These are phyloP conservation scores for Adineta ricciae DNA, from an alignment of 2,888 invertebrate species.

Conservation along the genomic window DNA sequence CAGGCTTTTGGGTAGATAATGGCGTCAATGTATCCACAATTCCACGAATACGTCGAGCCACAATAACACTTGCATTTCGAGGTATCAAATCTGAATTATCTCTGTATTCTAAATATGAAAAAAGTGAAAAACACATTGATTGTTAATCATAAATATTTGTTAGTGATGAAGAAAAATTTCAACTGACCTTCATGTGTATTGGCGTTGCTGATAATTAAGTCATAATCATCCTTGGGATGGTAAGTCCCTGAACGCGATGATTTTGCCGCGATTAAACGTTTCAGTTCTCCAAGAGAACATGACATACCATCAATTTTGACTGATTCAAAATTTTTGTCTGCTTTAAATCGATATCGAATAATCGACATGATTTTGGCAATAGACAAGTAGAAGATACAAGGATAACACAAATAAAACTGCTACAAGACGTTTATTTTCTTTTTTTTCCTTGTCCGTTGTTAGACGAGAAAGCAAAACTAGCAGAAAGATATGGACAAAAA, in stretches of 20 bases:
- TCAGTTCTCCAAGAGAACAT: constrained; percentile 85
- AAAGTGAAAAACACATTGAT: constrained; percentile 31
- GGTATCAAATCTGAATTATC: constrained; percentile 82
- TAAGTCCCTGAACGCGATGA: background rate
- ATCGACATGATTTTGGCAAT: constrained; percentile 56
- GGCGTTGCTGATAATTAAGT: constrained; percentile 8
- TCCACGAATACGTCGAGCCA: constrained; percentile 59
- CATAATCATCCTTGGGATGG: constrained; percentile 20
- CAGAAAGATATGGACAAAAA: background rate
- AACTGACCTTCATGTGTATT: background rate
- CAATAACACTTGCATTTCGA: constrained; percentile 89
- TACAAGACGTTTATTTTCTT: constrained; percentile 11
- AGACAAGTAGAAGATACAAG: background rate
- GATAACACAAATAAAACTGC: constrained; percentile 1
- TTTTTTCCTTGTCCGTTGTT: background rate
- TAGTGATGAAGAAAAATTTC: no score
- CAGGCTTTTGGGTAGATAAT: background rate
- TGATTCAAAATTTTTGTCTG: constrained; percentile 85
- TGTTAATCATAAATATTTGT: constrained; percentile 34
- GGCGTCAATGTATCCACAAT: background rate
- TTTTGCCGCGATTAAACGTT: constrained; percentile 48
- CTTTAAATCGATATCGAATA: constrained; percentile 97
- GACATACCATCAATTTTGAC: constrained; percentile 91
- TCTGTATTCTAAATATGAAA: constrained; percentile 63
- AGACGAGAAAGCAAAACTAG: background rate